A percentile compares a stretch with the other conserved stretches of the same genome.
Evolutionary conservation across 2,888 invertebrate species (phyloP).

Genomic region (Metopia argyrocephala): DNA sequence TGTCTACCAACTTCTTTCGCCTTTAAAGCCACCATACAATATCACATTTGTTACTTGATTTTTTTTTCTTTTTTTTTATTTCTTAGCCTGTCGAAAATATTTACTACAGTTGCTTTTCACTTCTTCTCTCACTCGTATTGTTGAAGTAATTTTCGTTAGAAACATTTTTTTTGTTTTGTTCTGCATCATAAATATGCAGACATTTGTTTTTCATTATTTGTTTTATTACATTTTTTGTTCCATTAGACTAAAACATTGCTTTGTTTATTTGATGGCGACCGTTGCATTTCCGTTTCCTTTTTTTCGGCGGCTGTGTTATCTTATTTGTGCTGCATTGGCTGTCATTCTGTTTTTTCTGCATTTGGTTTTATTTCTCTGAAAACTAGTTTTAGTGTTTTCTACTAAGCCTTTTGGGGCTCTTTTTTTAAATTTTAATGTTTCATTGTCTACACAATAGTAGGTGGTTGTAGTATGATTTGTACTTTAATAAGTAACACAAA

Average conservation of each 20-base stretch:
- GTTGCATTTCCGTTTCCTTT: constrained; percentile 54
- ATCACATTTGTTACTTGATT: constrained; percentile 49
- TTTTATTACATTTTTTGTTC: constrained; percentile 43
- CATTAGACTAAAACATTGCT: constrained; percentile 45
- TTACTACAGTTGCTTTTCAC: neutral
- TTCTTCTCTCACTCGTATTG: neutral
- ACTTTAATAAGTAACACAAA: neutral
- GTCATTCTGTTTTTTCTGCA: neutral
- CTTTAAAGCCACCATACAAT: neutral
- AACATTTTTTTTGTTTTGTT: neutral
- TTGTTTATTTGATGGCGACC: constrained; percentile 52
- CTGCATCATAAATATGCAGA: constrained; percentile 53
- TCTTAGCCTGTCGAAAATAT: constrained; percentile 30
- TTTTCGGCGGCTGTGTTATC: constrained; percentile 22
- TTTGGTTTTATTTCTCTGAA: constrained; percentile 17
- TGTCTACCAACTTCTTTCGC: constrained; percentile 11
- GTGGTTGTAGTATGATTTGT: constrained; percentile 12
- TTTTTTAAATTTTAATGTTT: no score
- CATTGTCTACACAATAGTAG: no score
- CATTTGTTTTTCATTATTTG: constrained; percentile 55
- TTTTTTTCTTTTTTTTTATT: neutral
- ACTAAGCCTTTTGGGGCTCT: constrained; percentile 49
- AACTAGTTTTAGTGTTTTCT: constrained; percentile 26
- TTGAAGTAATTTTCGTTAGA: neutral
- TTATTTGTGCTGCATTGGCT: constrained; percentile 27